Percentiles rank a stretch among this genome's conserved stretches.
phyloP scores from a whole-genome alignment of 2,797 vertebrate species.

The Gambelia wislizenii region DNA sequence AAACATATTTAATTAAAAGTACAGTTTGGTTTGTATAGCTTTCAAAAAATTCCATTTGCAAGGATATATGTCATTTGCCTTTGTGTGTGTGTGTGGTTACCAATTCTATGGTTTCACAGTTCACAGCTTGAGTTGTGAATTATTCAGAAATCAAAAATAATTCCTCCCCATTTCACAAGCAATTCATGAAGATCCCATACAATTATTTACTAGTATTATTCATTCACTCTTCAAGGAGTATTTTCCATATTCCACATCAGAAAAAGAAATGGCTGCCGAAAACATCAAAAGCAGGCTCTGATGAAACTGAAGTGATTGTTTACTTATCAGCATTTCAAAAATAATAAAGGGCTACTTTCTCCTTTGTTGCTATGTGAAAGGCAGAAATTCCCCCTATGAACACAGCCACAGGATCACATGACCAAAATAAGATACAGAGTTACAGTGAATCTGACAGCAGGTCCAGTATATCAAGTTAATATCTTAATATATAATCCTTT shows the following conservation, averaged over 20 bases:
- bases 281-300: background rate
- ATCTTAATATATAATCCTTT: no score
- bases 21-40: background rate
- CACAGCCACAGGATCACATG: constrained; percentile 43
- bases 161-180: background rate
- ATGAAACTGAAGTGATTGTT: background rate
- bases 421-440: constrained; percentile 36
- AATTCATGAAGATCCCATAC: constrained; percentile 6
- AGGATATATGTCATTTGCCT: background rate
- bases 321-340: constrained; percentile 31
- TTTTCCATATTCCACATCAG: constrained; percentile 2
- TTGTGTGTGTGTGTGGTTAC: rapidly evolving
- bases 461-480: constrained; percentile 3
- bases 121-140: background rate
- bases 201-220: constrained; percentile 16
- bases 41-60: background rate
- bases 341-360: constrained; percentile 49
- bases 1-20: background rate
- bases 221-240: background rate
- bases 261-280: constrained; percentile 31
- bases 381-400: constrained; percentile 40
- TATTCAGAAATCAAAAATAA: constrained; percentile 4
- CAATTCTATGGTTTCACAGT: background rate
- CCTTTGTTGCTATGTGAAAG: constrained; percentile 43
- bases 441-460: constrained; percentile 8